Percentiles rank a stretch among this genome's conserved stretches.
These are phyloP conservation scores for Teinopalpus imperialis DNA, from an alignment of 2,888 invertebrate genomes.

Conservation along the genomic window DNA sequence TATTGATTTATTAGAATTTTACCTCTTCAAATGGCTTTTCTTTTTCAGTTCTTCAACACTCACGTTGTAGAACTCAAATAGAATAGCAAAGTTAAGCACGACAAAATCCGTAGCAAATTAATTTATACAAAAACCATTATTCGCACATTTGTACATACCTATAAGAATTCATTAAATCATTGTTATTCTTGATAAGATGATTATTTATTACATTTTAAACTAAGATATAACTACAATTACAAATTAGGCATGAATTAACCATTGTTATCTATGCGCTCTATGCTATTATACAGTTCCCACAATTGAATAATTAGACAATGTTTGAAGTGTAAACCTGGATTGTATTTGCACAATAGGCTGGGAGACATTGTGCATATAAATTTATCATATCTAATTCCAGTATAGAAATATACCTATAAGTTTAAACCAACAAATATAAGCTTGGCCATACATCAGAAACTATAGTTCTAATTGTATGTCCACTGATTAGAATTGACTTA, in stretches of 20 bases:
- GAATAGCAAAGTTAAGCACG: too few species aligned
- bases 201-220: too few species aligned
- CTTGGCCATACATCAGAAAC: constrained; percentile 21
- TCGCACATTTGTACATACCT: too few species aligned
- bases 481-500: too few species aligned
- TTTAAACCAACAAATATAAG: constrained; percentile 32
- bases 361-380: constrained; percentile 24
- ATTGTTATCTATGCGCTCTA: constrained; percentile 29
- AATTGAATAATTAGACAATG: constrained; percentile 63
- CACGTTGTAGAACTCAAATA: too few species aligned
- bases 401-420: constrained; percentile 1
- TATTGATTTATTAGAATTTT: too few species aligned
- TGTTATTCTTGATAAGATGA: too few species aligned
- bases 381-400: constrained; percentile 17
- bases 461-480: background rate
- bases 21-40: too few species aligned
- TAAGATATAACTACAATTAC: background rate
- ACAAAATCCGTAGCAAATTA: too few species aligned
- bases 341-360: constrained; percentile 48
- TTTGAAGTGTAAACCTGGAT: constrained; percentile 58
- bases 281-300: constrained; percentile 36
- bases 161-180: too few species aligned
- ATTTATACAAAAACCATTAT: too few species aligned
- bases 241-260: constrained; percentile 1
- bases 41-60: too few species aligned